Conservation (phyloP, 1,140 invertebrate species). For the Pseudoatta argentina region DNA sequence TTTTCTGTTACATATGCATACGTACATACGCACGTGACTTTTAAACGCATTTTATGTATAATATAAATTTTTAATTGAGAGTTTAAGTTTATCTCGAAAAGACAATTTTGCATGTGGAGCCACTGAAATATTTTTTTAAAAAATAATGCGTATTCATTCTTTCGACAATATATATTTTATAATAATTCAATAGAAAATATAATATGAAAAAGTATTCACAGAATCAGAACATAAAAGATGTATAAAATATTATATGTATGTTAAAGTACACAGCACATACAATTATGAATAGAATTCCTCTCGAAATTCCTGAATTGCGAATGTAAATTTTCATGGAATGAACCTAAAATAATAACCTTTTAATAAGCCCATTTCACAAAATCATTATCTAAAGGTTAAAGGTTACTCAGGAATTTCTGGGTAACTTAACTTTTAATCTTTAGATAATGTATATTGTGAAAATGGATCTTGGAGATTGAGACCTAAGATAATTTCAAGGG, state of each 20-base stretch:
- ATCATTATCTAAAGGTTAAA: too few relatives aligned
- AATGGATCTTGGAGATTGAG: neutral
- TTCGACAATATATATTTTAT: neutral
- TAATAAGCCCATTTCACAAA: too few relatives aligned
- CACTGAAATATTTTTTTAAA: neutral
- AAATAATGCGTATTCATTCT: neutral
- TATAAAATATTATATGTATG: neutral
- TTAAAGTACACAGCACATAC: neutral
- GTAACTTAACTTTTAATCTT: too few relatives aligned
- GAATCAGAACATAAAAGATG: neutral
- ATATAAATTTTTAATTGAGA: slow-evolving; percentile 5
- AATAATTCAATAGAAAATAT: neutral
- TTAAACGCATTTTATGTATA: neutral
- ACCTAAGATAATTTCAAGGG: neutral
- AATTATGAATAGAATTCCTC: neutral
- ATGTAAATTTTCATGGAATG: neutral
- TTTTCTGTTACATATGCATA: neutral
- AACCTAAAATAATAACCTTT: too few relatives aligned
- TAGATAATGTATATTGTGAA: too few relatives aligned
- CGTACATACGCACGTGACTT: neutral
- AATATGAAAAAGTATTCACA: neutral
- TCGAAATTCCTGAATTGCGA: neutral
- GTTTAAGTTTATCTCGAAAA: neutral
- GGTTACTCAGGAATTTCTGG: too few relatives aligned
- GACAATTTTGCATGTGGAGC: neutral